phyloP scores from a whole-genome alignment of 1,140 invertebrate genomes.

The Drosophila ambigua region DNA sequence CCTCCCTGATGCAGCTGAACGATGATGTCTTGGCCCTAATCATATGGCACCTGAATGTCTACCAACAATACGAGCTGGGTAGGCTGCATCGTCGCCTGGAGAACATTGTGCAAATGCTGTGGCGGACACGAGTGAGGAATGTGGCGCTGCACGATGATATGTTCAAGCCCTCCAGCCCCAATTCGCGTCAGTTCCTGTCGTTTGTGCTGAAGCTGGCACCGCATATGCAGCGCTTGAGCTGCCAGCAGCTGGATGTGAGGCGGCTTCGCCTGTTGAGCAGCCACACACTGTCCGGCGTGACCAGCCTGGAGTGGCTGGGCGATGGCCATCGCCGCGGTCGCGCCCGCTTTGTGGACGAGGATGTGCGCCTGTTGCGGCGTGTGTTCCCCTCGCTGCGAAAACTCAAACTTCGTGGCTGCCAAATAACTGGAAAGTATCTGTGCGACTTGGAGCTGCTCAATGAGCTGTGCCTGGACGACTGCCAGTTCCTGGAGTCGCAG shows the following conservation, averaged over 20 bases:
- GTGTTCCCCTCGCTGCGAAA: conserved; percentile 58
- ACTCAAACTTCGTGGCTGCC: conserved; percentile 62
- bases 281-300: conserved; percentile 28
- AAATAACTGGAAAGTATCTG: conserved; percentile 66
- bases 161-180: conserved; percentile 29
- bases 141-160: conserved; percentile 55
- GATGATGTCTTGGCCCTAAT: conserved; percentile 73
- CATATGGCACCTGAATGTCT: conserved; percentile 55
- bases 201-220: conserved; percentile 55
- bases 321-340: conserved; percentile 28
- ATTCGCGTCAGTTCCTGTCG: conserved; percentile 40
- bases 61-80: conserved; percentile 64
- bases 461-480: conserved; percentile 69
- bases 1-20: conserved; percentile 62
- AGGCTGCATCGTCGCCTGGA: conserved; percentile 57
- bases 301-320: conserved; percentile 55
- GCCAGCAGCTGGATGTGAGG: conserved; percentile 55
- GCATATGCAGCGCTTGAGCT: conserved; percentile 53
- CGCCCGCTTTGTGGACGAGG: conserved; percentile 63
- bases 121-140: conserved; percentile 62
- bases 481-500: conserved; percentile 68
- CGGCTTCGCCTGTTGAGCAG: conserved; percentile 52
- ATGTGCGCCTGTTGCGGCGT: conserved; percentile 56
- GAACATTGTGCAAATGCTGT: conserved; percentile 59
- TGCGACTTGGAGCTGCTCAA: conserved; percentile 50